Conservation (phyloP, 2,797 vertebrate genomes). For the Merluccius polli region DNA sequence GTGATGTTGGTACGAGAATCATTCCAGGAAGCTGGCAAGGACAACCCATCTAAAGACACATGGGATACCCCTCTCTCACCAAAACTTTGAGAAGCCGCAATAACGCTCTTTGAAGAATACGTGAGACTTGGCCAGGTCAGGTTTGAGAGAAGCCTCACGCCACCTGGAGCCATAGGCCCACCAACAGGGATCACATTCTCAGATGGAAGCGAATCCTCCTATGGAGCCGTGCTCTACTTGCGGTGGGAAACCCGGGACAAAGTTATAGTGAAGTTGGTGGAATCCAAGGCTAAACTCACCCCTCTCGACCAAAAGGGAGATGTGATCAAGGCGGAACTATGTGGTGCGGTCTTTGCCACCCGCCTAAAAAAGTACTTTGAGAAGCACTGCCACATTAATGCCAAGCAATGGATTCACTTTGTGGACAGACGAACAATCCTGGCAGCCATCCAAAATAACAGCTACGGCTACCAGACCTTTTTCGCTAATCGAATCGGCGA, state of each 20-base stretch:
- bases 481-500: slow-evolving; percentile 14
- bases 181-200: slow-evolving; percentile 9
- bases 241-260: neutral
- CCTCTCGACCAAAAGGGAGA: slow-evolving; percentile 17
- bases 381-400: slow-evolving; percentile 6
- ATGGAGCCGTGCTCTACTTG: slow-evolving; percentile 16
- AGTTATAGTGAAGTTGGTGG: neutral
- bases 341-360: slow-evolving; percentile 17
- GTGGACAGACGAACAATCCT: slow-evolving; percentile 28
- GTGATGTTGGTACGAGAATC: slow-evolving; percentile 5
- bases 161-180: neutral
- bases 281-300: slow-evolving; percentile 13
- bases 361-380: slow-evolving; percentile 12
- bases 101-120: slow-evolving; percentile 16
- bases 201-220: slow-evolving; percentile 15
- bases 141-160: slow-evolving; percentile 20
- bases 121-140: slow-evolving; percentile 13
- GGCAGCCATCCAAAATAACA: slow-evolving; percentile 16
- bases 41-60: neutral
- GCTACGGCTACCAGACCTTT: slow-evolving; percentile 27
- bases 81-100: slow-evolving; percentile 5
- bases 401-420: slow-evolving; percentile 12
- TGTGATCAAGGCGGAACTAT: slow-evolving; percentile 21
- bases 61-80: slow-evolving; percentile 19
- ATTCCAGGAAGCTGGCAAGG: slow-evolving; percentile 4